phyloP scores from a whole-genome alignment of 1,140 invertebrate species.

The Argopecten irradians region DNA sequence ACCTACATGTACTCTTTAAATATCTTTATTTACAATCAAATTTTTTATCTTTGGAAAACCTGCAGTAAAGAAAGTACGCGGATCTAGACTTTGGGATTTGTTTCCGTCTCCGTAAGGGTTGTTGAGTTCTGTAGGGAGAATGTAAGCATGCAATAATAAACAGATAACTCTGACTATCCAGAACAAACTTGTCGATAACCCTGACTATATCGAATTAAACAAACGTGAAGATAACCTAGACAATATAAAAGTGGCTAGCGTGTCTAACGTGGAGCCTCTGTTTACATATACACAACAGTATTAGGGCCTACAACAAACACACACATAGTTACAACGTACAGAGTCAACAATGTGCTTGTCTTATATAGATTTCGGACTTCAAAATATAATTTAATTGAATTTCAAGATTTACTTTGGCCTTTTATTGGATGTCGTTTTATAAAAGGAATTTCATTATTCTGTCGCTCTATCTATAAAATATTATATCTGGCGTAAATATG shows the following conservation, averaged over 20 bases:
- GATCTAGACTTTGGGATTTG: no score
- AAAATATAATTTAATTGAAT: conserved; percentile 5
- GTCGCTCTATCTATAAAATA: not conserved
- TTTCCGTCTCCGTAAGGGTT: not conserved
- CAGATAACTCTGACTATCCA: no score
- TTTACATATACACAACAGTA: not conserved
- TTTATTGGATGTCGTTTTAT: not conserved
- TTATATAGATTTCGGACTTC: not conserved
- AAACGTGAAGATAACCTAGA: not conserved
- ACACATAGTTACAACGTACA: not conserved
- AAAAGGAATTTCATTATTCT: not conserved
- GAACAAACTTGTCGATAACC: not conserved
- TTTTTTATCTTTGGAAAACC: no score
- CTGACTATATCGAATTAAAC: not conserved
- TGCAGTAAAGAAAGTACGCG: no score
- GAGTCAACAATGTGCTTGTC: not conserved
- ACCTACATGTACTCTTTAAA: no score
- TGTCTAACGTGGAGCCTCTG: not conserved
- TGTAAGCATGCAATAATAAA: not conserved
- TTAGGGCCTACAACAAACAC: not conserved
- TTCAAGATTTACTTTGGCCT: not conserved
- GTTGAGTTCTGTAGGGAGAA: not conserved
- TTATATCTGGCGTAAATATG: not conserved
- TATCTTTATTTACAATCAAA: no score
- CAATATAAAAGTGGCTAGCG: not conserved